Percentiles rank a stretch among this genome's conserved stretches.
These are phyloP conservation scores for Oceanodroma leucorhoa DNA, from an alignment of 2,797 vertebrate genomes.

Conservation along the genomic window DNA sequence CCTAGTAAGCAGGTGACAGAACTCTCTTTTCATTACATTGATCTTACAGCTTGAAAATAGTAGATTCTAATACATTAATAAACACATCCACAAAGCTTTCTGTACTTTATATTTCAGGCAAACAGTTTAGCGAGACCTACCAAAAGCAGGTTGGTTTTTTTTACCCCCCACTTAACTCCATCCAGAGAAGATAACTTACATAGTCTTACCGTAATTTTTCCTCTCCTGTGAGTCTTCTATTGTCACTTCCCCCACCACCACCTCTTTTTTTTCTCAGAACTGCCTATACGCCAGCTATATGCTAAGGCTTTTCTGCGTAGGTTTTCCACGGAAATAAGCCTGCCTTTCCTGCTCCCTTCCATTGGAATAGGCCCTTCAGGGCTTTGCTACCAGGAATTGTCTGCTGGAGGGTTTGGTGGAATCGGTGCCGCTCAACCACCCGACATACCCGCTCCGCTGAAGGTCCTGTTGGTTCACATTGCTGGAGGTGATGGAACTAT, in stretches of 20 bases:
- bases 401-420: neutral
- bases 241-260: rapidly evolving
- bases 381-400: neutral
- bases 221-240: neutral
- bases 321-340: neutral
- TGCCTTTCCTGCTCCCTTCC: neutral
- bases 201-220: neutral
- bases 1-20: neutral
- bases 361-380: neutral
- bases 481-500: neutral
- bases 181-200: neutral
- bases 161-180: neutral
- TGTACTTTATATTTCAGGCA: neutral
- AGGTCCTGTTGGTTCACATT: neutral
- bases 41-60: neutral
- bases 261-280: rapidly evolving
- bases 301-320: neutral
- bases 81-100: neutral
- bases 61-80: neutral
- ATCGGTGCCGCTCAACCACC: neutral
- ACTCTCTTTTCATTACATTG: neutral
- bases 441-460: neutral
- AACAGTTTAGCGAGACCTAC: neutral
- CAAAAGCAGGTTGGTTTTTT: neutral
- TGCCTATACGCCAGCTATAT: neutral